Evolutionary conservation across 2,113 vertebrate genomes (phyloP).

Genomic region (Lepisosteus oculatus): DNA sequence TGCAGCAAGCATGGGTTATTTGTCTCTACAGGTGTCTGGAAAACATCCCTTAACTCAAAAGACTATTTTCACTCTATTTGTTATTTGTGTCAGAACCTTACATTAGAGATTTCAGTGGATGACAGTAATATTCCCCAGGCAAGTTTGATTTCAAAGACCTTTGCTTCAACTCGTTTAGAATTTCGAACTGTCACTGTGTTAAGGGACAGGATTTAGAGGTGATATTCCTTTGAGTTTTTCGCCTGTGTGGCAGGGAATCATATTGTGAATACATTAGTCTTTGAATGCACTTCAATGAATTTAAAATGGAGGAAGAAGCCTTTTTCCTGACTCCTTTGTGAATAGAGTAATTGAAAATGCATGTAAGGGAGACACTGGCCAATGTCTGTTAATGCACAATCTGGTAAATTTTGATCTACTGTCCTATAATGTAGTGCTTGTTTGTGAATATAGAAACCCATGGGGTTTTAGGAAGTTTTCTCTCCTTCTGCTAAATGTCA

Average conservation of each 20-base stretch:
- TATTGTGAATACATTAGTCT: slow-evolving; percentile 3
- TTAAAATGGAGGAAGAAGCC: slow-evolving; percentile 4
- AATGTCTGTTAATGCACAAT: slow-evolving; percentile 2
- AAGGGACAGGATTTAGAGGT: not conserved
- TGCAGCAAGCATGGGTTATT: not conserved
- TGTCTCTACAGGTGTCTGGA: slow-evolving; percentile 1
- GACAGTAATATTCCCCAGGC: slow-evolving; percentile 4
- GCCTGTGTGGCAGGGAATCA: not conserved
- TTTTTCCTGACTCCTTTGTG: slow-evolving; percentile 1
- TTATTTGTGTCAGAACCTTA: slow-evolving; percentile 2
- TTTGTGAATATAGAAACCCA: not conserved
- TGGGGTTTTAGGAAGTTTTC: not conserved
- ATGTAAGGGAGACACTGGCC: not conserved
- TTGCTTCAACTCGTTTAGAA: slow-evolving; percentile 1
- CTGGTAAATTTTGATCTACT: not conserved
- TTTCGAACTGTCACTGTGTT: slow-evolving; percentile 1
- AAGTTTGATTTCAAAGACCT: slow-evolving; percentile 1
- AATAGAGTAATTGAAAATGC: slow-evolving; percentile 4
- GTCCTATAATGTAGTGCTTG: not conserved
- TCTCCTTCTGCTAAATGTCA: slow-evolving; percentile 1
- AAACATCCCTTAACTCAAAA: not conserved
- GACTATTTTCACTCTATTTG: not conserved
- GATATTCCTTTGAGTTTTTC: slow-evolving; percentile 2
- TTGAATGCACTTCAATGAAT: not conserved
- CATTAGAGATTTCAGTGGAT: not conserved